Evolutionary conservation across 53 echinoderm and acorn worm species (phyloP).

Genomic region (Paracentrotus lividus): DNA sequence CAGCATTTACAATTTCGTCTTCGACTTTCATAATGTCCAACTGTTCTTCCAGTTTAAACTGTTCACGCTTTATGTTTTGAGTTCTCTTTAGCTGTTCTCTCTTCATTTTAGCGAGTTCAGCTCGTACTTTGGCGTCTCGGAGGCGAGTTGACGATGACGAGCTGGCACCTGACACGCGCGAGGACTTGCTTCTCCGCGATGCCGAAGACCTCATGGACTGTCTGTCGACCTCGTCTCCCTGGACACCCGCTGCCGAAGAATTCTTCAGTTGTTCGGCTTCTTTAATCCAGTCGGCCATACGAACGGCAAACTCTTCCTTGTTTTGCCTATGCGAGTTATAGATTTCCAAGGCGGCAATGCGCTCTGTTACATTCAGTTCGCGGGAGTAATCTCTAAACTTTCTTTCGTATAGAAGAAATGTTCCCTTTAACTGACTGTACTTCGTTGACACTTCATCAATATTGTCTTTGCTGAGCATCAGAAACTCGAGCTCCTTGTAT

Average conservation of each 20-base stretch:
- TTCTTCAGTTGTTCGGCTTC: background rate
- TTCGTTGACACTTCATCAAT: background rate
- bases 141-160: background rate
- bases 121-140: conserved; percentile 25
- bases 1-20: background rate
- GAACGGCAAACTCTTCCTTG: conserved; percentile 32
- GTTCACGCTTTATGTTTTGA: conserved; percentile 38
- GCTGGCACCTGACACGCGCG: too few species aligned
- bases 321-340: background rate
- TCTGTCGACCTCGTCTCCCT: background rate
- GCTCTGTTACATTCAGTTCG: background rate
- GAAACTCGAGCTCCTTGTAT: conserved; percentile 49
- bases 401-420: conserved; percentile 30
- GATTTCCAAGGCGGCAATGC: background rate
- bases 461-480: conserved; percentile 13
- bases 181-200: background rate
- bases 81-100: conserved; percentile 28
- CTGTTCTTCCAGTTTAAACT: conserved; percentile 23
- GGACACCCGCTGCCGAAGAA: background rate
- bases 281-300: background rate
- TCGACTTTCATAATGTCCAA: background rate
- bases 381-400: background rate
- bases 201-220: background rate
- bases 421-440: conserved; percentile 40
- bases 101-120: conserved; percentile 10